Base-by-base conservation (phyloP, 2,113 vertebrate species). In the Typhlomys cinereus region DNA sequence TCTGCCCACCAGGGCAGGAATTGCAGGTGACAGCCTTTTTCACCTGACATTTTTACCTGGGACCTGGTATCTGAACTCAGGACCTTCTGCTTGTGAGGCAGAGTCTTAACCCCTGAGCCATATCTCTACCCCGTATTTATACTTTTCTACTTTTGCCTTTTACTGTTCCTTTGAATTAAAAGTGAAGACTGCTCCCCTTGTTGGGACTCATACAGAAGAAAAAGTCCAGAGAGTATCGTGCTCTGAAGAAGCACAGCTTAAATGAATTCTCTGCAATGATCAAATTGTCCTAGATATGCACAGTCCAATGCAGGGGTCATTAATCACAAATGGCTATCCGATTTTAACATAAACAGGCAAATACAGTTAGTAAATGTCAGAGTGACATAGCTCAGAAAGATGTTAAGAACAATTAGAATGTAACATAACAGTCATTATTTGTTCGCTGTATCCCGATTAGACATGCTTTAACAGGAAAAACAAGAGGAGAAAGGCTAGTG, bases 61-160 rank as follows among this genome's bases (percentile, higher is more conserved):
- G n/a, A n/a, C n/a, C n/a, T n/a, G n/a, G n/a, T n/a, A n/a, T n/a
- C n/a, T n/a, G n/a, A n/a, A n/a, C n/a, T n/a, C n/a, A n/a, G n/a
- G n/a, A n/a, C n/a, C n/a, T n/a, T n/a, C n/a, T n/a, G n/a, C n/a
- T n/a, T n/a, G n/a, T n/a, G n/a, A n/a, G n/a, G n/a, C n/a, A n/a
- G n/a, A n/a, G n/a, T n/a, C n/a, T n/a, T n/a, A n/a, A n/a, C n/a
- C n/a, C n/a, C n/a, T n/a, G n/a, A n/a, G n/a, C 34, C 70, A 44
- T 34, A n/a, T 27, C 67, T 59, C 0, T 80, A 39, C 18, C 85
- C 23, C 39, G 4, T 67, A 27, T 89, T 96, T 97, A 96, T 98
- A 98, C 91, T 98, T 99, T 76, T 98, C 98, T 96, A 99, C 54
- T 88, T 99, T 98, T n/a, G 97, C 86, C 94, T 97, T 97, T n/a